Base-by-base conservation (phyloP, 1,140 invertebrate genomes). In the Episyrphus balteatus region DNA sequence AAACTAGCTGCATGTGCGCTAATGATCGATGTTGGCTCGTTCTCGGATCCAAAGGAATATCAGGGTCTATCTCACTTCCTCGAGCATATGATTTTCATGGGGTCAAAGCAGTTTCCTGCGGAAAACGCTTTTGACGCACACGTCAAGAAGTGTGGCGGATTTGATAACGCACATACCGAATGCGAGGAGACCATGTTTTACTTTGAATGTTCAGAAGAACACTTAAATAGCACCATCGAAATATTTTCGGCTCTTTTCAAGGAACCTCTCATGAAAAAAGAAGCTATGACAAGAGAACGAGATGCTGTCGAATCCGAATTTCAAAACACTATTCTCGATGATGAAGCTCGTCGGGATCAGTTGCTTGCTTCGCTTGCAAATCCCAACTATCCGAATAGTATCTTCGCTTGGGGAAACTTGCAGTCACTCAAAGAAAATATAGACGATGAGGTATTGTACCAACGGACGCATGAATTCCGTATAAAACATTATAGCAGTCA, bases 71-170 rank as follows among this genome's bases (percentile, higher is more conserved):
- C 92, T 1, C 92, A 97, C 70, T 94, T 97, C 26, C 77, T 94
- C 41, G 92, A 97, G 66, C 92, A 97, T 63, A 94, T 96, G 90
- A 81, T 97, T 7, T 96, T 94, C 60, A 88, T 95, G 81, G 92
- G 91, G 32, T 91, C 86, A 39, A 73, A 84, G 58, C 91, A 88
- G 58, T 92, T 83, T 71, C 85, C 87, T 5, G 72, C 80, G 68
- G 88, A 92, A 70, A 92, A 92, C 69, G 83, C 82, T 53, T 87
- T 92, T 58, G 86, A 91, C 71, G 70, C 81, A 5, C 91, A 83
- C 57, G 77, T 92, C 36, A 80, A 76, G 69, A 83, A 83, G 72
- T 80, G 81, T 61, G 87, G 88, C 9, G 90, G 90, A 5, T 79
- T 77, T 14, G 77, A 81, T 55, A 92, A 92, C 67, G 89, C 88